Evolutionary conservation across 2,888 invertebrate species (phyloP).

Genomic region (Lacanobia oleracea): DNA sequence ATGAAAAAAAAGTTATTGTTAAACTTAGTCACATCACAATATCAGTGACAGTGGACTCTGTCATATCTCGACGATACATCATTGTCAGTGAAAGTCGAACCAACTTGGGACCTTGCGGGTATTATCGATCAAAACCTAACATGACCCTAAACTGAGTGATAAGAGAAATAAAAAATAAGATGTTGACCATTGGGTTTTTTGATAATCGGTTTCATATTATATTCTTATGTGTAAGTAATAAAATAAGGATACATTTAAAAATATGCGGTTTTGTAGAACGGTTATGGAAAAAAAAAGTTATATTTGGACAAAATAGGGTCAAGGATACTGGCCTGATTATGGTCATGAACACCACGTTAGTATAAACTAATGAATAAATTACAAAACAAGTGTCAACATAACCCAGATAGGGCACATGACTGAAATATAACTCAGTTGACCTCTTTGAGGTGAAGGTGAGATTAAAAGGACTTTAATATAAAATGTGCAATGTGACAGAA

Average conservation of each 20-base stretch:
- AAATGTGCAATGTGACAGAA: not conserved
- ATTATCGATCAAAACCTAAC: not conserved
- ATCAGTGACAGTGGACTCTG: not conserved
- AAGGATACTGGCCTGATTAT: conserved; percentile 11
- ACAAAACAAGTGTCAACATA: conserved; percentile 41
- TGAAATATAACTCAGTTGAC: conserved; percentile 33
- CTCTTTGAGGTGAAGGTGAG: conserved; percentile 21
- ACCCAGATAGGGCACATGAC: conserved; percentile 37
- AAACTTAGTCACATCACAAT: not conserved
- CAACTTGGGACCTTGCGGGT: not conserved
- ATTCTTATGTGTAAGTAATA: not conserved
- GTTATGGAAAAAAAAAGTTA: conserved; percentile 3
- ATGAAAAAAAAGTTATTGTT: not conserved
- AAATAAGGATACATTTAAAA: not conserved
- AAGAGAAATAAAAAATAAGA: not conserved
- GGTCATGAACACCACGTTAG: conserved; percentile 17
- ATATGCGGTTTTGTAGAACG: not conserved
- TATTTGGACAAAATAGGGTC: conserved; percentile 4
- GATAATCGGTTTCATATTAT: not conserved
- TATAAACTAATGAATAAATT: conserved; percentile 27
- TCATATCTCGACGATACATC: not conserved
- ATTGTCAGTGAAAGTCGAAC: conserved; percentile 3
- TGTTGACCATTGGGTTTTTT: not conserved
- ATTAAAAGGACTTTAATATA: conserved; percentile 16
- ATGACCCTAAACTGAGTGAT: not conserved